Conservation (phyloP, 2,113 vertebrate genomes). For the Dascyllus trimaculatus region DNA sequence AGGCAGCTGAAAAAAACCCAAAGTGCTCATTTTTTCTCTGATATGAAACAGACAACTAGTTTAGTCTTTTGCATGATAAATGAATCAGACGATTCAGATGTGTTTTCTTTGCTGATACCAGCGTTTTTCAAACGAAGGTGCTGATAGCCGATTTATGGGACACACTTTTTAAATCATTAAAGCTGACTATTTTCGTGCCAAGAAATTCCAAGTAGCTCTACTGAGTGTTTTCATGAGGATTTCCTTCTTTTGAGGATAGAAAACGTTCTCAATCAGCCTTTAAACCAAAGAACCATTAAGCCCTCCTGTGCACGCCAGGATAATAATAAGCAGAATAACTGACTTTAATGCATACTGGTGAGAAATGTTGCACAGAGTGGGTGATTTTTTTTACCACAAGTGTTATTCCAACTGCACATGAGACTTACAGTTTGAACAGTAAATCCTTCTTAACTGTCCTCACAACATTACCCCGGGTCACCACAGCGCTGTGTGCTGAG, state of each 20-base stretch:
- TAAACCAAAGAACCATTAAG: conserved; percentile 33
- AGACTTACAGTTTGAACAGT: conserved; percentile 20
- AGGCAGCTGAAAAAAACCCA: not conserved
- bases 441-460: conserved; percentile 40
- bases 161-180: conserved; percentile 49
- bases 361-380: not conserved
- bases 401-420: not conserved
- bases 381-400: not conserved
- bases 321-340: conserved; percentile 9
- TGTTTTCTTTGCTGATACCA: conserved; percentile 44
- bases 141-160: conserved; percentile 46
- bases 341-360: not conserved
- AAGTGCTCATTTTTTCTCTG: not conserved
- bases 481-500: conserved; percentile 7
- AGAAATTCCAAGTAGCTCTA: conserved; percentile 59
- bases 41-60: conserved; percentile 14
- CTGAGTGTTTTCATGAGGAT: conserved; percentile 62
- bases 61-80: conserved; percentile 9
- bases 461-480: conserved; percentile 50
- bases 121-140: conserved; percentile 17
- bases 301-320: conserved; percentile 9
- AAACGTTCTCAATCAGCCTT: conserved; percentile 40
- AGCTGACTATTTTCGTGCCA: conserved; percentile 57
- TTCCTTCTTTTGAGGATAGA: conserved; percentile 58
- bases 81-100: conserved; percentile 13